A percentile compares a stretch with the other conserved stretches of the same genome.
Evolutionary conservation across 2,888 invertebrate species (phyloP).

Genomic region (Mallateleia sp.): DNA sequence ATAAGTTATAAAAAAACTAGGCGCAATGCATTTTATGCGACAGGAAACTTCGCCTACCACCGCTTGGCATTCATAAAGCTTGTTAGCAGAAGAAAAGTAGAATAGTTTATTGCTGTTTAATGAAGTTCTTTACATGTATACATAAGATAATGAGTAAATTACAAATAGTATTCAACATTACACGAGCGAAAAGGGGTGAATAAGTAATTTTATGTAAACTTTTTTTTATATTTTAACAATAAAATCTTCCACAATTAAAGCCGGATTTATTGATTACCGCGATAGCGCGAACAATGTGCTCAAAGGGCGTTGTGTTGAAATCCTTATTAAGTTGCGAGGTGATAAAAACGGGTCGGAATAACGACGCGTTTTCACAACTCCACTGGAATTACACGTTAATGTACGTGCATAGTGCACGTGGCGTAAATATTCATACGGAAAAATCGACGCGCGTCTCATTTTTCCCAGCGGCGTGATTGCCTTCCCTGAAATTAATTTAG

Average conservation of each 20-base stretch:
- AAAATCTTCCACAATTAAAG: conserved; percentile 61
- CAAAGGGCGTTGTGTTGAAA: conserved; percentile 50
- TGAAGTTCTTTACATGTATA: conserved; percentile 67
- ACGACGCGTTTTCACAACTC: conserved; percentile 12
- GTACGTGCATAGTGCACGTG: conserved; percentile 17
- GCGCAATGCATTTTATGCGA: conserved; percentile 19
- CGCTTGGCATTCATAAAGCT: conserved; percentile 47
- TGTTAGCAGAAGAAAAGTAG: conserved; percentile 64
- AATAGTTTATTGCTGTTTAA: conserved; percentile 67
- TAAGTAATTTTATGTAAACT: conserved; percentile 43
- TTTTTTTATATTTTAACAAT: conserved; percentile 46
- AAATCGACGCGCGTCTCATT: neutral
- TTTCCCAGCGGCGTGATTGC: neutral
- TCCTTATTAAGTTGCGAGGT: conserved; percentile 39
- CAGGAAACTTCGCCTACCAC: conserved; percentile 32
- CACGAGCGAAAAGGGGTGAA: conserved; percentile 51
- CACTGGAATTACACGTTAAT: conserved; percentile 14
- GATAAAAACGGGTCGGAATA: conserved; percentile 9
- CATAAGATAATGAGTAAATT: conserved; percentile 72
- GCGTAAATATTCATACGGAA: neutral
- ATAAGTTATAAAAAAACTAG: conserved; percentile 17
- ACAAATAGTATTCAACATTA: conserved; percentile 46
- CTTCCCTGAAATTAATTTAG: neutral
- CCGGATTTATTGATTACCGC: conserved; percentile 57
- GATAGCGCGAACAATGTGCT: conserved; percentile 56